Base-by-base conservation (phyloP, 1,140 invertebrate species). In the Diorhabda elongata region DNA sequence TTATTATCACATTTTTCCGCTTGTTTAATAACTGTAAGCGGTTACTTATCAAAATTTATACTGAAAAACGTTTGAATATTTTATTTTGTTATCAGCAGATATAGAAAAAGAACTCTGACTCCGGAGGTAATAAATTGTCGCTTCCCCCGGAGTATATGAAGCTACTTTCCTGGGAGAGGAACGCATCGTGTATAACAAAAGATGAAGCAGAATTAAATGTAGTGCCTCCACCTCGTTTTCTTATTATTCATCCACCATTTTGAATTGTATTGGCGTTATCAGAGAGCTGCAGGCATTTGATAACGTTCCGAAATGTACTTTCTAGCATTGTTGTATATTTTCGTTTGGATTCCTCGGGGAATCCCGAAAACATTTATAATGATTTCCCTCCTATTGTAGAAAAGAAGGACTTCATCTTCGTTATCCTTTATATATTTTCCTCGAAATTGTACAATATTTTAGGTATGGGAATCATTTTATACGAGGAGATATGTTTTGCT, bases 281-380 rank as follows among this genome's bases (percentile, higher is more conserved):
- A 52, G 47, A n/a, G n/a, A 52, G 47, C 47, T 52, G 47, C 47
- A 52, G 47, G 47, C 47, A 6, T 52, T 52, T 52, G 47, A 52
- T 52, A 52, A 52, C 47, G 47, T 52, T n/a, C 47, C 47, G n/a
- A 52, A 52, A 52, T 52, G 47, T 52, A 52, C 47, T 52, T 52
- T 52, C 47, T 52, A 52, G 47, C 47, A 52, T 52, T 52, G 47
- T 52, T 52, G 47, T 52, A 52, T 52, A 52, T 52, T 52, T 52
- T 52, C 47, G 47, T 52, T 52, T 52, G 47, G n/a, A 52, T 52
- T 52, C 47, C 6, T n/a, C 47, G n/a, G 47, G 47, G 47, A 52
- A 52, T 52, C 6, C 47, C n/a, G 6, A 52, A 52, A 52, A 52
- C 47, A 52, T 52, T 52, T 52, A 52, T 52, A 52, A 52, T 52